phyloP scores from a whole-genome alignment of 2,797 vertebrate species.

The Bovichtus diacanthus region DNA sequence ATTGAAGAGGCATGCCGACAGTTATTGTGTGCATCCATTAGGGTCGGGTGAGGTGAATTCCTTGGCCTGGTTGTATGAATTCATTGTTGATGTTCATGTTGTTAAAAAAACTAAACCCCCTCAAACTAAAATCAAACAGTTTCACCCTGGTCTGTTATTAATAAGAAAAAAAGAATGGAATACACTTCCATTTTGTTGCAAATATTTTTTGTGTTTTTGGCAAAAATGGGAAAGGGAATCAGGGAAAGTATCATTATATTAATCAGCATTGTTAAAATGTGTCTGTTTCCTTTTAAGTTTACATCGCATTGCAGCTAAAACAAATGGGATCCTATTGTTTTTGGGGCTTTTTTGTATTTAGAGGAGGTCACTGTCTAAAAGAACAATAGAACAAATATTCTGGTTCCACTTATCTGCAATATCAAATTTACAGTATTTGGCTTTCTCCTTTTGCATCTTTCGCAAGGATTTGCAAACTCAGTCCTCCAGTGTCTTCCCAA shows the following conservation, averaged over 20 bases:
- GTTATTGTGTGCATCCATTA: slow-evolving; percentile 11
- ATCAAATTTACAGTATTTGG: slow-evolving; percentile 65
- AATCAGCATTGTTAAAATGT: slow-evolving; percentile 6
- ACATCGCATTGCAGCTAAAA: slow-evolving; percentile 26
- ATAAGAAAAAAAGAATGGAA: slow-evolving; percentile 4
- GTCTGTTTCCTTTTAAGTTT: slow-evolving; percentile 37
- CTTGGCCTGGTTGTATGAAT: slow-evolving; percentile 18
- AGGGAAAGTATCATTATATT: slow-evolving; percentile 9
- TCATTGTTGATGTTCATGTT: slow-evolving; percentile 8
- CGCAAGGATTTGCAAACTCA: slow-evolving; percentile 59
- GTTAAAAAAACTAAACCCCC: background rate
- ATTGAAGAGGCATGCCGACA: slow-evolving; percentile 28
- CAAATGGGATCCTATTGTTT: slow-evolving; percentile 6
- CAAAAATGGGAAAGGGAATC: background rate
- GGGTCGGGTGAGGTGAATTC: slow-evolving; percentile 43
- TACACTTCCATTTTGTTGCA: background rate
- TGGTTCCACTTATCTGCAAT: slow-evolving; percentile 67
- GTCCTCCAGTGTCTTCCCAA: slow-evolving; percentile 46
- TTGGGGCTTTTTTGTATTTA: background rate
- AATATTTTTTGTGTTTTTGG: background rate
- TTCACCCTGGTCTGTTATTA: slow-evolving; percentile 5
- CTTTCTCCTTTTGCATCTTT: slow-evolving; percentile 49
- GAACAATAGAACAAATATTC: slow-evolving; percentile 56
- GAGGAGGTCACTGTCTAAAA: slow-evolving; percentile 21
- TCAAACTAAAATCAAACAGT: background rate